phyloP scores from a whole-genome alignment of 37 sponge, comb jelly and placozoan species.

The Tethya wilhelma region DNA sequence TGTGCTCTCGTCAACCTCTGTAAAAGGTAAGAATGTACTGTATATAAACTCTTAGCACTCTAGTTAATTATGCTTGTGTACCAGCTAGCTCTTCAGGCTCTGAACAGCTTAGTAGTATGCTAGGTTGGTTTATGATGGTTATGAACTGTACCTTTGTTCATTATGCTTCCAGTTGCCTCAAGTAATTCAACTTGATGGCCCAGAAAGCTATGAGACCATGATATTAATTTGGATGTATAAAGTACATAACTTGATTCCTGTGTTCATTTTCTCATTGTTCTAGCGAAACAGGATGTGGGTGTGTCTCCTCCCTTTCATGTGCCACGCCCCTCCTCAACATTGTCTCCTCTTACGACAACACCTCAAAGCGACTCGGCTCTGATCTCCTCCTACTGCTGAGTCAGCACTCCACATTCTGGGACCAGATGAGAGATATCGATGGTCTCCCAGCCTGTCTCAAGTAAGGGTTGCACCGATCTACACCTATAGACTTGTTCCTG shows the following conservation, averaged over 20 bases:
- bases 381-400: slow-evolving; percentile 73
- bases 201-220: background rate
- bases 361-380: slow-evolving; percentile 34
- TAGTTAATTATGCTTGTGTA: background rate
- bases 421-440: slow-evolving; percentile 62
- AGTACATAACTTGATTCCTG: too few relatives aligned
- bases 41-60: background rate
- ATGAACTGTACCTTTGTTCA: too few relatives aligned
- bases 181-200: background rate
- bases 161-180: too few relatives aligned
- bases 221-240: too few relatives aligned
- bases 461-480: slow-evolving; percentile 9
- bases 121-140: too few relatives aligned
- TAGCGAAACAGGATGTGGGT: background rate
- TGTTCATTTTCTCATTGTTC: background rate
- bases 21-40: slow-evolving; percentile 14
- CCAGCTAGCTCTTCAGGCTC: too few relatives aligned
- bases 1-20: slow-evolving; percentile 53
- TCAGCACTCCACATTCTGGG: slow-evolving; percentile 32
- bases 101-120: too few relatives aligned
- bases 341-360: background rate
- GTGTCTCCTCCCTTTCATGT: background rate
- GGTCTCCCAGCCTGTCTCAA: slow-evolving; percentile 53
- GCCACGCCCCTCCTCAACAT: slow-evolving; percentile 11
- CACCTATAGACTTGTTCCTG: too few relatives aligned